phyloP scores from a whole-genome alignment of 2,888 invertebrate species.

The Shargacucullia verbasci region DNA sequence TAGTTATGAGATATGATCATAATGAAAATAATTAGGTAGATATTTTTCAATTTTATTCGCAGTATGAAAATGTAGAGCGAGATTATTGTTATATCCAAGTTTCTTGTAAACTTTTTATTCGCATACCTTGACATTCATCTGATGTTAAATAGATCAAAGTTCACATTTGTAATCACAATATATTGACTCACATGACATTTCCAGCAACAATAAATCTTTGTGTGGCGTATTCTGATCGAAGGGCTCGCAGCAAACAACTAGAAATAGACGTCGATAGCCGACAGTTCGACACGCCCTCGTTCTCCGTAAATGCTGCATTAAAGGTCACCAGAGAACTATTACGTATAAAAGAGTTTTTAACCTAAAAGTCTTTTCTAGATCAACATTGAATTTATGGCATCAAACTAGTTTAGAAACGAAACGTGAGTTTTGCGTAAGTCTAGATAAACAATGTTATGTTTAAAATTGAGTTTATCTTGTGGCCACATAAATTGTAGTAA shows the following conservation, averaged over 20 bases:
- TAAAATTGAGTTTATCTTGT: constrained; percentile 38
- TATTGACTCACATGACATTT: too few relatives aligned
- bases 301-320: constrained; percentile 34
- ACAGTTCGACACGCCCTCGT: constrained; percentile 39
- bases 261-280: constrained; percentile 47
- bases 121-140: too few relatives aligned
- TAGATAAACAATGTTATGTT: constrained; percentile 35
- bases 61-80: too few relatives aligned
- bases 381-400: constrained; percentile 17
- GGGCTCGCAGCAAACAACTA: constrained; percentile 43
- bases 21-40: too few relatives aligned
- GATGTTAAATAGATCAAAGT: too few relatives aligned
- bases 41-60: too few relatives aligned
- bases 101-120: too few relatives aligned
- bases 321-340: constrained; percentile 38
- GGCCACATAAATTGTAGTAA: constrained; percentile 48
- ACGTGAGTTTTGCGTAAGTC: constrained; percentile 30
- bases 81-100: too few relatives aligned
- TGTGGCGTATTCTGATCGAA: constrained; percentile 36
- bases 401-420: constrained; percentile 11
- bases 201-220: constrained; percentile 21
- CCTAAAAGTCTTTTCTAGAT: constrained; percentile 18
- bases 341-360: constrained; percentile 22
- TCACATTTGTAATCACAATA: too few relatives aligned
- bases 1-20: too few relatives aligned